Evolutionary conservation across 2,888 invertebrate species (phyloP).

Genomic region (Drosophila bunnanda): DNA sequence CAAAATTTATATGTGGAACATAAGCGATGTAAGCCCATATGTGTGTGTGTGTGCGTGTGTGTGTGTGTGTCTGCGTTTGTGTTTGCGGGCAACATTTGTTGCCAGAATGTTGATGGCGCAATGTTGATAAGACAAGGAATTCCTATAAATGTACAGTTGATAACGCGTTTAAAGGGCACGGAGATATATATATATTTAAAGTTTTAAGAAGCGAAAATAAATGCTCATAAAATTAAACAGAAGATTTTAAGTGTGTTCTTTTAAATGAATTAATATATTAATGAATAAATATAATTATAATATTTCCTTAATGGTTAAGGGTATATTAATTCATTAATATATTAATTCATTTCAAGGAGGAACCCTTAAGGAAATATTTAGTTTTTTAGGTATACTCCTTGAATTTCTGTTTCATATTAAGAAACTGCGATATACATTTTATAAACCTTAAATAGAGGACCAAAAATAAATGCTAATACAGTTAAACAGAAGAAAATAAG

Average conservation of each 20-base stretch:
- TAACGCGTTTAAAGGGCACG: conserved; percentile 2
- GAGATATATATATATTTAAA: not conserved
- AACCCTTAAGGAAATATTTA: too few relatives aligned
- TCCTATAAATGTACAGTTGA: conserved; percentile 12
- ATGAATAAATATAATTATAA: too few relatives aligned
- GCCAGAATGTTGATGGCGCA: conserved; percentile 34
- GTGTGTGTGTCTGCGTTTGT: not conserved
- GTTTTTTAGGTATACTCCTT: too few relatives aligned
- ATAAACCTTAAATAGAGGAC: too few relatives aligned
- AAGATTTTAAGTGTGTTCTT: too few relatives aligned
- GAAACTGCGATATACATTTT: too few relatives aligned
- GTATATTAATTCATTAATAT: too few relatives aligned
- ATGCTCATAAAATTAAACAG: not conserved
- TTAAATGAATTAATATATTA: not conserved
- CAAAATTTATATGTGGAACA: conserved; percentile 73
- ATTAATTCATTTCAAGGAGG: too few relatives aligned
- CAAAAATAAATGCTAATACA: too few relatives aligned
- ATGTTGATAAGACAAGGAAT: conserved; percentile 53
- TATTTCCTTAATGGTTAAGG: too few relatives aligned
- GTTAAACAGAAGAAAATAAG: not conserved
- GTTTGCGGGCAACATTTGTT: conserved; percentile 68
- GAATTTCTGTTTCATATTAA: too few relatives aligned
- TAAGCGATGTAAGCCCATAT: conserved; percentile 26
- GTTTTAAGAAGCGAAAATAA: not conserved
- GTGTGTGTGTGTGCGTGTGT: not conserved